Evolutionary conservation across 2,113 vertebrate species (phyloP).

Genomic region (Cavia aperea): DNA sequence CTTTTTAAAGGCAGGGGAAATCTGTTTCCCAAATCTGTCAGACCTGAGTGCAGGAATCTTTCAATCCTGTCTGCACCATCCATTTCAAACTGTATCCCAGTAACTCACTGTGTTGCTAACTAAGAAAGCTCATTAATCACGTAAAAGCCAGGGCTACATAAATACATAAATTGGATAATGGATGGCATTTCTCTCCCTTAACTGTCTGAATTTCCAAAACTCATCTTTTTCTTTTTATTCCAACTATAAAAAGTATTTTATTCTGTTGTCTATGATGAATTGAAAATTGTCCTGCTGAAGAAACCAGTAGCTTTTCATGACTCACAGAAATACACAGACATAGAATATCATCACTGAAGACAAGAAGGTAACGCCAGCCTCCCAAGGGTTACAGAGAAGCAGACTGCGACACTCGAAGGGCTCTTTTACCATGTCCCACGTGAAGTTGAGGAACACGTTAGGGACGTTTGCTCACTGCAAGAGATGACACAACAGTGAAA

Average conservation of each 20-base stretch:
- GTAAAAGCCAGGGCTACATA: not conserved
- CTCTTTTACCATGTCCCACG: not conserved
- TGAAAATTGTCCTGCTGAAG: not conserved
- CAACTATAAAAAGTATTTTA: not conserved
- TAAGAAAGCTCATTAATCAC: not conserved
- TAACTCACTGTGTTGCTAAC: not conserved
- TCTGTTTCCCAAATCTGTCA: not conserved
- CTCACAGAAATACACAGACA: conserved; percentile 17
- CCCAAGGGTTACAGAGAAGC: not conserved
- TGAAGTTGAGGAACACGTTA: not conserved
- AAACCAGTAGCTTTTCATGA: not conserved
- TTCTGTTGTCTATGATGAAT: not conserved
- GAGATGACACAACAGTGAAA: not conserved
- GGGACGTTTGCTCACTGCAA: not conserved
- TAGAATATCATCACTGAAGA: not conserved
- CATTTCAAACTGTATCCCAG: not conserved
- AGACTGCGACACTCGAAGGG: not conserved
- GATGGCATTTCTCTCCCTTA: not conserved
- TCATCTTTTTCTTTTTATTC: not conserved
- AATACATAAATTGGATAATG: not conserved
- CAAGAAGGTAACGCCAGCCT: not conserved
- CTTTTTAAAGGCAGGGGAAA: not conserved
- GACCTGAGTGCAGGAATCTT: not conserved
- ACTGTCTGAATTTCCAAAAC: not conserved
- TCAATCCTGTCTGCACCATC: not conserved